A percentile compares a stretch with the other conserved stretches of the same genome.
Evolutionary conservation across 2,797 vertebrate species (phyloP).

Genomic region (Anguilla marmorata): DNA sequence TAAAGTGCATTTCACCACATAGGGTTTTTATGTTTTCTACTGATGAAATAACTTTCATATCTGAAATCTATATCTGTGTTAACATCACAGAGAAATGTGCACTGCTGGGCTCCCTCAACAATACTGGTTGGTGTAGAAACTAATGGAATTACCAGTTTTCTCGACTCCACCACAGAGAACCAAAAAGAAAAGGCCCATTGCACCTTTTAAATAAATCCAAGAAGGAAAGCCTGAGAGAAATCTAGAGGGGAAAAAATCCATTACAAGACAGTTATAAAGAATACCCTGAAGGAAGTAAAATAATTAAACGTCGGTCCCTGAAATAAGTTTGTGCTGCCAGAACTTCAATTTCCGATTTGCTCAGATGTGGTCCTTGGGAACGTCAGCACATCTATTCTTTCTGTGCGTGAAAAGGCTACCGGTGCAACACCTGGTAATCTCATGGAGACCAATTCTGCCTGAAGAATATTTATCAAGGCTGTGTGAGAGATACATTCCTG

Average conservation of each 20-base stretch:
- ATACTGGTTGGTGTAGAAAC: background rate
- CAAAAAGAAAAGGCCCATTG: background rate
- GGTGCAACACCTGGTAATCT: background rate
- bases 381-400: background rate
- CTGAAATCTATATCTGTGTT: background rate
- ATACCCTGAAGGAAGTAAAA: conserved; percentile 11
- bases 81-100: background rate
- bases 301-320: background rate
- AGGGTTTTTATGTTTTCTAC: background rate
- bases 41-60: background rate
- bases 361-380: background rate
- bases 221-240: background rate
- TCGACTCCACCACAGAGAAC: background rate
- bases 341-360: background rate
- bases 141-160: background rate
- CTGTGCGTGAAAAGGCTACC: background rate
- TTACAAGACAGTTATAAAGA: conserved; percentile 6
- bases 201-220: background rate
- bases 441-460: background rate
- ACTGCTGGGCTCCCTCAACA: background rate
- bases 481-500: background rate
- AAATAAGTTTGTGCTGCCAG: background rate
- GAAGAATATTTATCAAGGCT: background rate
- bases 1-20: background rate
- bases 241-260: background rate